A percentile compares a stretch with the other conserved stretches of the same genome.
phyloP scores from a whole-genome alignment of 2,113 vertebrate genomes.

The Felis catus region DNA sequence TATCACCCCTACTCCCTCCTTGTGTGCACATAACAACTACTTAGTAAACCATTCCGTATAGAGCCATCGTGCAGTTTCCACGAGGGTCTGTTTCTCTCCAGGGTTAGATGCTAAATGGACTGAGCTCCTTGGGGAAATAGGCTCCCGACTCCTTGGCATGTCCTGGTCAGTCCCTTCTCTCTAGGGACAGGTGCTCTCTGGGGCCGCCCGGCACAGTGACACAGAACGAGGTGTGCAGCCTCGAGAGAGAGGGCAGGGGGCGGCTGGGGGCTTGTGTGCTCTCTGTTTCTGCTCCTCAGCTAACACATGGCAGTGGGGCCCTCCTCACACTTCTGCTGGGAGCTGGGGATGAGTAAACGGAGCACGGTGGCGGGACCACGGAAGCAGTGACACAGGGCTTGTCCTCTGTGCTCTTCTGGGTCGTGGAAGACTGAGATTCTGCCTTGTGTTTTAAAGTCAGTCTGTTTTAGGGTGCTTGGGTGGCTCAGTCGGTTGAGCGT shows the following conservation, averaged over 20 bases:
- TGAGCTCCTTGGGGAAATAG: background rate
- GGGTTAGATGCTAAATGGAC: background rate
- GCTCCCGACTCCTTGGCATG: rapidly evolving
- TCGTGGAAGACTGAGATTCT: background rate
- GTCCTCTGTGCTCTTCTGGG: background rate
- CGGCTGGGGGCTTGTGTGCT: background rate
- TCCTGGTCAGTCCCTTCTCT: background rate
- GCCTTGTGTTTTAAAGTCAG: background rate
- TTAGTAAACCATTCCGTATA: rapidly evolving
- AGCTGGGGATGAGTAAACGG: background rate
- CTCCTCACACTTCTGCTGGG: background rate
- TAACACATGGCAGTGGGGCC: rapidly evolving
- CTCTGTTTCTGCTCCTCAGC: background rate
- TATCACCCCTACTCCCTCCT: background rate
- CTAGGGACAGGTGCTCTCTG: background rate
- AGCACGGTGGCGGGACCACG: rapidly evolving
- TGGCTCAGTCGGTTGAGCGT: too few relatives aligned
- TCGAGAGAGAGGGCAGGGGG: rapidly evolving
- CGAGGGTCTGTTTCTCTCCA: background rate
- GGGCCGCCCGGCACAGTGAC: background rate
- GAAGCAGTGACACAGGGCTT: background rate
- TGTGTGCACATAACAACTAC: background rate
- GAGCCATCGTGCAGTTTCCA: background rate
- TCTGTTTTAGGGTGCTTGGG: background rate
- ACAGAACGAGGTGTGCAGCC: rapidly evolving